Conservation (phyloP, 2,888 invertebrate species). For the Micoletzkya japonica region DNA sequence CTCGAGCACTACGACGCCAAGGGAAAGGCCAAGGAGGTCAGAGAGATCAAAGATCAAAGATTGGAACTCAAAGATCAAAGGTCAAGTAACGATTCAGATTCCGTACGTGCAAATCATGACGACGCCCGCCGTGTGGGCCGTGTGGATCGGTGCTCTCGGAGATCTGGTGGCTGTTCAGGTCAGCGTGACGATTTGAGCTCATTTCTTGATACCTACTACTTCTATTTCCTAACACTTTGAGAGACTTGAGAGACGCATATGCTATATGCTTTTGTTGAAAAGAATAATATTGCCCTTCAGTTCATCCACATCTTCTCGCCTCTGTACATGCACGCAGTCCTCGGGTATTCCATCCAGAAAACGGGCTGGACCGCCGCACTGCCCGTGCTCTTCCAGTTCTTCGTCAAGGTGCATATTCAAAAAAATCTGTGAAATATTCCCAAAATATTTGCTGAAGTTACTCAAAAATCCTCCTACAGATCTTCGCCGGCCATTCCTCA, state of each 20-base stretch:
- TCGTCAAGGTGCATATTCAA: constrained; percentile 55
- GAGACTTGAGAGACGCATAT: too few species aligned
- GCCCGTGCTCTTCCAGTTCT: constrained; percentile 59
- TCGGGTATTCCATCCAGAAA: constrained; percentile 56
- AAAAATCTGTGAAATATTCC: too few species aligned
- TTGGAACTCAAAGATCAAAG: background rate
- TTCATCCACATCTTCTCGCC: constrained; percentile 52
- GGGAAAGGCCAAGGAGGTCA: constrained; percentile 10
- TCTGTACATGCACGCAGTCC: constrained; percentile 47
- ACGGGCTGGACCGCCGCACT: constrained; percentile 61
- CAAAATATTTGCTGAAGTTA: too few species aligned
- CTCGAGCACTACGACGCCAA: constrained; percentile 7
- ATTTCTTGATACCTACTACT: too few species aligned
- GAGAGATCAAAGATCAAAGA: background rate
- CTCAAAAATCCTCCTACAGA: constrained; percentile 28
- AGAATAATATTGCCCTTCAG: constrained; percentile 29
- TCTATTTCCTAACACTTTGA: too few species aligned
- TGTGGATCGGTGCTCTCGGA: constrained; percentile 60
- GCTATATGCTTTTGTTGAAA: too few species aligned
- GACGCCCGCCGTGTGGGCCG: constrained; percentile 60
- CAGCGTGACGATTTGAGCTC: too few species aligned
- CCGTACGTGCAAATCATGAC: constrained; percentile 54
- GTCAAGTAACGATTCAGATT: constrained; percentile 28
- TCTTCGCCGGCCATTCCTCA: constrained; percentile 57
- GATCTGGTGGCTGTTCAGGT: constrained; percentile 60